Evolutionary conservation across 2,888 invertebrate species (phyloP), one percentile per base, ranked within the genome.

Genomic region (Periphyllus acericola): DNA sequence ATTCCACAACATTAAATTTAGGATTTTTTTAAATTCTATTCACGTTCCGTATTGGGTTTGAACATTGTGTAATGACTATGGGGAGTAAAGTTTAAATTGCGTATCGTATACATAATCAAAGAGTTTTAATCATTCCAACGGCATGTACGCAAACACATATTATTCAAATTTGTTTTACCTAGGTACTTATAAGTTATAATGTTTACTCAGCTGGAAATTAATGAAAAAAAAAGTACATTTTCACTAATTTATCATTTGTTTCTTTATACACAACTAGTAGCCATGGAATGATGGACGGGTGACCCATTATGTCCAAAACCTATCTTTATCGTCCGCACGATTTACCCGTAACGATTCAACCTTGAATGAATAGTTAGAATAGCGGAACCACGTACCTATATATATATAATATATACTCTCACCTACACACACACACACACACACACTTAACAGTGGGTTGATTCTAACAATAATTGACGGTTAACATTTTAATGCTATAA

Each of bases 261-360:
- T 60, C 60, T 40, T 52, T 76, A 29, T 60, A 40, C 40, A 17
- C 75, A 60, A 75, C 52, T 75, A 75, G 74, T 83, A 83, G 74
- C 66, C 60, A 66, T 46, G 76, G 84, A 83, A 60, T 75, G 75
- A 75, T 66, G 84, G 84, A 84, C 25, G 14, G 83, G 19, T 25
- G 34, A 66, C 60, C 84, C 76, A 76, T 84, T 84, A 76, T 84
- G 76, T 75, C 72, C 83, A 46, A 40, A 40, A 76, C 66, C 29
- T 76, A 84, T 84, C 66, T 84, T 76, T 76, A 84, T 84, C 84
- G 66, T 75, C 76, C 46, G 66, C 76, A 76, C 84, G 72, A 74
- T 83, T 83, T 72, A 72, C 32, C 52, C 52, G 82, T 71, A 82
- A 82, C 68, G 71, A 71, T 83, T 74, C 72, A 55, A 55, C 83